Percentiles rank a stretch among this genome's conserved stretches.
Conservation (phyloP, 2,797 vertebrate genomes). For the Protonibea diacanthus region DNA sequence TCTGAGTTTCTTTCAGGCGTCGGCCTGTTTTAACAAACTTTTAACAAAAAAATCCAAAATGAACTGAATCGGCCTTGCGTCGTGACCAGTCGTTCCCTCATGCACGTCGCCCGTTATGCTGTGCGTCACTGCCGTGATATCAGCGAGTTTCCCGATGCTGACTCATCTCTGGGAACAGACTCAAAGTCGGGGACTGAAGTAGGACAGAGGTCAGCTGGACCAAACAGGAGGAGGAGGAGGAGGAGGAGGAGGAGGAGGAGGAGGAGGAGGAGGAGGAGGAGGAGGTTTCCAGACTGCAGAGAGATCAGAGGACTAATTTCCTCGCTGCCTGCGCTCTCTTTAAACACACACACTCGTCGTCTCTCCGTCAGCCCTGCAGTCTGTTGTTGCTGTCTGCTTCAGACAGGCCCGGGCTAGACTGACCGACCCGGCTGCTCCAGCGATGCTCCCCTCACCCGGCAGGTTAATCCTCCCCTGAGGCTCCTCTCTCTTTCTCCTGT, state of each 20-base stretch:
- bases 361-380: constrained; percentile 61
- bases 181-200: constrained; percentile 44
- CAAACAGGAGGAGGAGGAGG: not conserved
- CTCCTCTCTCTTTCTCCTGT: not conserved
- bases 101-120: not conserved
- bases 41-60: not conserved
- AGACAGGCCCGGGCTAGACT: constrained; percentile 52
- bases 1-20: not conserved
- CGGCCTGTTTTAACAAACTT: not conserved
- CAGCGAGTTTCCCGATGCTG: constrained; percentile 22
- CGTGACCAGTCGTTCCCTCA: not conserved
- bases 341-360: constrained; percentile 16
- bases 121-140: constrained; percentile 25
- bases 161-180: constrained; percentile 21
- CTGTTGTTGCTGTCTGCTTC: constrained; percentile 52
- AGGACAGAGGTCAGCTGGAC: constrained; percentile 64
- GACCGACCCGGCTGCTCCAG: constrained; percentile 36
- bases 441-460: constrained; percentile 47
- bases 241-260: not conserved
- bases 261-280: constrained; percentile 8
- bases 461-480: constrained; percentile 29
- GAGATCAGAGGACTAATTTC: constrained; percentile 52
- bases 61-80: not conserved
- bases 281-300: constrained; percentile 59
- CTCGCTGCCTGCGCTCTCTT: constrained; percentile 49